Evolutionary conservation across 1,140 invertebrate species (phyloP).

Genomic region (Aphelinus certus): DNA sequence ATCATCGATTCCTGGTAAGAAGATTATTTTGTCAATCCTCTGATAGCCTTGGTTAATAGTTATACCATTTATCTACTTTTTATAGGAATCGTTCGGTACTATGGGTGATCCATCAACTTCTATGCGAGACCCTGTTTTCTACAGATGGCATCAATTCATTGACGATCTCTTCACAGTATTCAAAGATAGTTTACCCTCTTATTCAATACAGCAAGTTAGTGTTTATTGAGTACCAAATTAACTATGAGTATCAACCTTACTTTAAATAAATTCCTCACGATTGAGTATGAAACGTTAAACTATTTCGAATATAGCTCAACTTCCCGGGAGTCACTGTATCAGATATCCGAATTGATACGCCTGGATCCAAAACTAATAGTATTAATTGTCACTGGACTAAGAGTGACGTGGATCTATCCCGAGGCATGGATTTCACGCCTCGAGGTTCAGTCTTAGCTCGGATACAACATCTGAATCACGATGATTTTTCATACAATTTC

Average conservation of each 20-base stretch:
- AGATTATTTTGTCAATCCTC: background rate
- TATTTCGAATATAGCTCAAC: conserved; percentile 65
- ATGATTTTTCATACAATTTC: conserved; percentile 72
- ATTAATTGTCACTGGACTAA: conserved; percentile 76
- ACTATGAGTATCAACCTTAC: no score
- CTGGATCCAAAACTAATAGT: conserved; percentile 39
- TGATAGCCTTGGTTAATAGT: background rate
- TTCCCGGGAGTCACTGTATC: conserved; percentile 73
- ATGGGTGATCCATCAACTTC: conserved; percentile 78
- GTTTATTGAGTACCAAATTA: no score
- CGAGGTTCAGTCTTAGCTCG: conserved; percentile 74
- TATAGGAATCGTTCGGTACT: conserved; percentile 61
- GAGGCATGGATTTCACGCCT: conserved; percentile 82
- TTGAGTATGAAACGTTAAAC: no score
- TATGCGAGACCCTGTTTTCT: conserved; percentile 88
- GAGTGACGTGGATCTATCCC: conserved; percentile 77
- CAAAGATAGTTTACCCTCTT: conserved; percentile 75
- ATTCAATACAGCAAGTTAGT: conserved; percentile 55
- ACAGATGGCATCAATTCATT: conserved; percentile 83
- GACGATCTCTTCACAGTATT: conserved; percentile 82
- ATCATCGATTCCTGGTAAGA: conserved; percentile 73
- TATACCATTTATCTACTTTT: background rate
- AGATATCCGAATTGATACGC: conserved; percentile 64
- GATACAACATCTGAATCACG: conserved; percentile 80
- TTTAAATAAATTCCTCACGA: background rate